Evolutionary conservation across 2,113 vertebrate genomes (phyloP).

Genomic region (Chiloscyllium plagiosum): DNA sequence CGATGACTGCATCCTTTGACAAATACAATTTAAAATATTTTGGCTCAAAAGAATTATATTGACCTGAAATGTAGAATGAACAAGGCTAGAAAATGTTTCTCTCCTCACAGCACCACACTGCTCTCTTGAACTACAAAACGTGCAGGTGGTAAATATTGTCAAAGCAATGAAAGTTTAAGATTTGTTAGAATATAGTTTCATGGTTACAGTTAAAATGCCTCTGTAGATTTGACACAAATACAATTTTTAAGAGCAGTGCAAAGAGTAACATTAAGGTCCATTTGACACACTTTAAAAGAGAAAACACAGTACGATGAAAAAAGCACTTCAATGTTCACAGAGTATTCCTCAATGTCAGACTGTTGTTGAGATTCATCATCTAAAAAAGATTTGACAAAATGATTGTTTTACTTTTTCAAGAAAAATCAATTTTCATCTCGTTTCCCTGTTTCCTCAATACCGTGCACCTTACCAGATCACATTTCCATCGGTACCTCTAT

Average conservation of each 20-base stretch:
- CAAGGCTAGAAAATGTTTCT: neutral
- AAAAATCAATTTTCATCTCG: neutral
- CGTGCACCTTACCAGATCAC: neutral
- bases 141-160: neutral
- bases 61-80: neutral
- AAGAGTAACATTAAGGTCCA: neutral
- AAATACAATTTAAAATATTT: neutral
- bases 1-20: no score
- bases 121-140: neutral
- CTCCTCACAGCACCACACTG: neutral
- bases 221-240: neutral
- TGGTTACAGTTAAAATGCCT: neutral
- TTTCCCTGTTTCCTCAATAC: neutral
- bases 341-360: neutral
- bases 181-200: neutral
- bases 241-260: neutral
- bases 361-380: neutral
- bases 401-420: neutral
- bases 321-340: neutral
- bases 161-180: neutral
- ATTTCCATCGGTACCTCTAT: neutral
- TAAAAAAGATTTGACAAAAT: neutral
- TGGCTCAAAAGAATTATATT: neutral
- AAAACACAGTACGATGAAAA: neutral
- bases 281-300: neutral